Evolutionary conservation across 2,888 invertebrate species (phyloP).

Genomic region (Ceramica pisi): DNA sequence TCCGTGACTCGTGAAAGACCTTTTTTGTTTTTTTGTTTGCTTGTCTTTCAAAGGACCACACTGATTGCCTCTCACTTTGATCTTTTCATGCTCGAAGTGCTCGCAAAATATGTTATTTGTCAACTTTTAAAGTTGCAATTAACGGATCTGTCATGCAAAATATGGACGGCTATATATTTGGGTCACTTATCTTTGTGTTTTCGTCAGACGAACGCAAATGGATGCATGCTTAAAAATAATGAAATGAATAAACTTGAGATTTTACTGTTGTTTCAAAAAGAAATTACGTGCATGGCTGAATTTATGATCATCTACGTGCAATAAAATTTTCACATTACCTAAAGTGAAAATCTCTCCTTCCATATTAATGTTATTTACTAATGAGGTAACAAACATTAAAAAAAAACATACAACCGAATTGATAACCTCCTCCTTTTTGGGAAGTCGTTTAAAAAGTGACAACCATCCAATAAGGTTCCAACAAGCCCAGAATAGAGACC

Average conservation of each 20-base stretch:
- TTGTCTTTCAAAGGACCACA: slow-evolving; percentile 55
- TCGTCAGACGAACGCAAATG: slow-evolving; percentile 24
- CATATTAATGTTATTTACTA: not conserved
- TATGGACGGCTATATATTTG: slow-evolving; percentile 51
- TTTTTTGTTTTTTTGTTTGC: slow-evolving; percentile 53
- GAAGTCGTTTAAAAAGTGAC: too few relatives aligned
- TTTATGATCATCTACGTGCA: slow-evolving; percentile 1
- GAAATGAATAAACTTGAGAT: slow-evolving; percentile 25
- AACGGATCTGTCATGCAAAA: slow-evolving; percentile 48
- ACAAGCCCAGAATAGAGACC: not conserved
- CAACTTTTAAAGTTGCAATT: slow-evolving; percentile 57
- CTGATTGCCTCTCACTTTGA: slow-evolving; percentile 56
- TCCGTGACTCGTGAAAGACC: slow-evolving; percentile 63
- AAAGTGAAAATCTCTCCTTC: not conserved
- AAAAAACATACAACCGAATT: too few relatives aligned
- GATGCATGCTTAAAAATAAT: slow-evolving; percentile 31
- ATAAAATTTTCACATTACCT: slow-evolving; percentile 4
- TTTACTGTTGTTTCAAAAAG: slow-evolving; percentile 33
- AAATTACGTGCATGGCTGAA: slow-evolving; percentile 7
- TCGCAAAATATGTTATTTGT: slow-evolving; percentile 55
- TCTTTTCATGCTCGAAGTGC: slow-evolving; percentile 58
- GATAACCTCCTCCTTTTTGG: too few relatives aligned
- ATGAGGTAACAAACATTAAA: too few relatives aligned
- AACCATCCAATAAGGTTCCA: not conserved
- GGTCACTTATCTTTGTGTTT: slow-evolving; percentile 47